phyloP scores from a whole-genome alignment of 2,888 invertebrate species.

The Ischnura elegans region DNA sequence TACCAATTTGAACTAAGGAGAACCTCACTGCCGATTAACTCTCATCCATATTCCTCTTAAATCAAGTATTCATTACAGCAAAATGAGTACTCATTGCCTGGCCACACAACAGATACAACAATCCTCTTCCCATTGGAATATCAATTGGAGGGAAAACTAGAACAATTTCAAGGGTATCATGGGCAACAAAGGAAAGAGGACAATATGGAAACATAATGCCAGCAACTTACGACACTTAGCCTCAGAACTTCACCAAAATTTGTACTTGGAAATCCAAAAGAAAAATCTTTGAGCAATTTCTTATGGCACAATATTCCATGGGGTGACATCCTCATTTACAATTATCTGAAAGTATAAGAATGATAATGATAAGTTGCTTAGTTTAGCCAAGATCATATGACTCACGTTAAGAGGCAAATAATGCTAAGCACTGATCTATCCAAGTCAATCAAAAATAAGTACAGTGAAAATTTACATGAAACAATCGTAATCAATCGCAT shows the following conservation, averaged over 20 bases:
- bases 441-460: too few species aligned
- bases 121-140: background rate
- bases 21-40: background rate
- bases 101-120: background rate
- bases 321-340: background rate
- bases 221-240: background rate
- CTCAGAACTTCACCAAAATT: background rate
- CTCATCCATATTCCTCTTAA: background rate
- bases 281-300: background rate
- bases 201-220: background rate
- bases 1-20: background rate
- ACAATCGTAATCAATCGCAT: too few species aligned
- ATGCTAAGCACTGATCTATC: too few species aligned
- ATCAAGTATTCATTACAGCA: too few species aligned
- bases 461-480: too few species aligned
- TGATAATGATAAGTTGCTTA: constrained; percentile 64
- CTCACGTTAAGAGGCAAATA: background rate
- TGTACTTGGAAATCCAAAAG: background rate
- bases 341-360: constrained; percentile 30
- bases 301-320: constrained; percentile 14
- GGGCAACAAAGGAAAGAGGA: background rate
- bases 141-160: background rate
- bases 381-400: background rate
- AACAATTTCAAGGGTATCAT: background rate
- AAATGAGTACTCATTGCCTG: background rate